phyloP scores from a whole-genome alignment of 2,113 vertebrate genomes.

The Nesogale talazaci region DNA sequence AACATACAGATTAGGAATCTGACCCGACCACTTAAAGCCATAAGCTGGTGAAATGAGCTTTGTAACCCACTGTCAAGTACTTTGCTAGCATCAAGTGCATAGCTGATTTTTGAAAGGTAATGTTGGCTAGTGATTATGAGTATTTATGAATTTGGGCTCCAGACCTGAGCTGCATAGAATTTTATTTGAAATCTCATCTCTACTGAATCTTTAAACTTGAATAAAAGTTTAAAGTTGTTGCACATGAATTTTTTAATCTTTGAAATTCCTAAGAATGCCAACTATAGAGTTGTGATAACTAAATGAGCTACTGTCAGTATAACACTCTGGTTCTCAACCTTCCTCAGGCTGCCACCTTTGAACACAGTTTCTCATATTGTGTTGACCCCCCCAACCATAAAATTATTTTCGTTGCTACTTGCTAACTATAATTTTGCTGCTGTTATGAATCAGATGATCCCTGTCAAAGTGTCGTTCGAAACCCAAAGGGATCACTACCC shows the following conservation, averaged over 20 bases:
- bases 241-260: background rate
- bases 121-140: background rate
- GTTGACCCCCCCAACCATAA: too few relatives aligned
- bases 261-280: background rate
- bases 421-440: too few relatives aligned
- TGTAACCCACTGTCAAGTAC: background rate
- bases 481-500: too few relatives aligned
- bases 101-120: background rate
- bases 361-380: too few relatives aligned
- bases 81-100: background rate
- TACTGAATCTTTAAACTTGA: background rate
- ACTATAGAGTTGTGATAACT: background rate
- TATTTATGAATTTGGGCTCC: background rate
- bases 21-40: background rate
- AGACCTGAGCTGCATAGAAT: background rate
- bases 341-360: too few relatives aligned
- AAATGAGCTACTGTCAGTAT: background rate
- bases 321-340: too few relatives aligned
- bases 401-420: too few relatives aligned
- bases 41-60: background rate
- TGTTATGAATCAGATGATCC: too few relatives aligned
- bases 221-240: background rate
- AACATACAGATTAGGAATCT: background rate
- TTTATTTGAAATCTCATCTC: background rate
- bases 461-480: too few relatives aligned